phyloP scores from a whole-genome alignment of 2,113 vertebrate species.

The Scatophagus argus region DNA sequence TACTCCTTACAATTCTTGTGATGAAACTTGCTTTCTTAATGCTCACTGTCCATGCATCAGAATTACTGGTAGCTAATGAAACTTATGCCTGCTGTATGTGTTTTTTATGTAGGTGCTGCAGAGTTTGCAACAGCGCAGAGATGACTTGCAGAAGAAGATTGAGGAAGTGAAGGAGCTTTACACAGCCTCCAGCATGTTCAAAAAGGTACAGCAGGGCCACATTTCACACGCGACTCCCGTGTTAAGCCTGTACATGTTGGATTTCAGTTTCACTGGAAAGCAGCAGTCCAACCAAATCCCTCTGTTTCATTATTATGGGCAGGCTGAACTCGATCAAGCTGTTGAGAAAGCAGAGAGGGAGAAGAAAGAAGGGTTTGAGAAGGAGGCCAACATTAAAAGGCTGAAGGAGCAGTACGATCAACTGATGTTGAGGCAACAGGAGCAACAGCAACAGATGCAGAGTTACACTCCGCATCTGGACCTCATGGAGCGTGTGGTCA shows the following conservation, averaged over 20 bases:
- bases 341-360: slow-evolving; percentile 34
- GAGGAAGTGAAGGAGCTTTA: slow-evolving; percentile 74
- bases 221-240: background rate
- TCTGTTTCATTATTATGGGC: background rate
- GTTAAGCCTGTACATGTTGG: background rate
- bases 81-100: slow-evolving; percentile 1
- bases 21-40: too few relatives aligned
- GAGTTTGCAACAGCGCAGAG: slow-evolving; percentile 66
- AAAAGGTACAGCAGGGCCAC: slow-evolving; percentile 78
- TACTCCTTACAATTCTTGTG: too few relatives aligned
- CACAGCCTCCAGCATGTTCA: slow-evolving; percentile 70
- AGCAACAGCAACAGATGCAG: slow-evolving; percentile 53
- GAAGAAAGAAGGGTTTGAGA: slow-evolving; percentile 21
- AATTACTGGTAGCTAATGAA: background rate
- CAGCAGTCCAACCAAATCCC: background rate
- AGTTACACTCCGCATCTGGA: slow-evolving; percentile 69
- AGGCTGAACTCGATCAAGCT: slow-evolving; percentile 80
- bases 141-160: slow-evolving; percentile 67
- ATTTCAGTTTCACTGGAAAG: background rate
- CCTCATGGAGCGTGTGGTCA: slow-evolving; percentile 84
- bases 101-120: slow-evolving; percentile 68
- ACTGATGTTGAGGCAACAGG: slow-evolving; percentile 36
- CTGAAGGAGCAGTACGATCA: slow-evolving; percentile 26
- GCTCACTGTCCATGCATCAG: too few relatives aligned
- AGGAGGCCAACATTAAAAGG: slow-evolving; percentile 47